Evolutionary conservation across 2,113 vertebrate species (phyloP).

Genomic region (Galbula dea): DNA sequence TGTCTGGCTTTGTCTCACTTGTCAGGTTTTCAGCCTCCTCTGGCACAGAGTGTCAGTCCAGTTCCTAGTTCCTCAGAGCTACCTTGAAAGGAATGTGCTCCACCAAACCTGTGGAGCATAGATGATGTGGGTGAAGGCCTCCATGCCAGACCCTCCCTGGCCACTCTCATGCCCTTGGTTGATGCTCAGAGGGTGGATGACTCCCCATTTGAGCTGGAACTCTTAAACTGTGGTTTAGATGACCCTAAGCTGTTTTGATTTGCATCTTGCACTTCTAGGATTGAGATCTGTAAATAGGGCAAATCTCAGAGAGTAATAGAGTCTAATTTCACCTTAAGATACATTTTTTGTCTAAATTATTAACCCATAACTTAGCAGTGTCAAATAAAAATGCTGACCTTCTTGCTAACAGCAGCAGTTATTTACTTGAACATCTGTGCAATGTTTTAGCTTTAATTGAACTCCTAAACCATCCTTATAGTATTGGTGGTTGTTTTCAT

Average conservation of each 20-base stretch:
- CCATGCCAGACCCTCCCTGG: accelerated
- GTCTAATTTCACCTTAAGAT: neutral
- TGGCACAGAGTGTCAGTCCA: accelerated
- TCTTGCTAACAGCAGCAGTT: neutral
- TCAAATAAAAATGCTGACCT: neutral
- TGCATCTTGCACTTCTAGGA: neutral
- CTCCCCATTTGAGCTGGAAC: neutral
- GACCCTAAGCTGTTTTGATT: neutral
- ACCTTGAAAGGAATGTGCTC: neutral
- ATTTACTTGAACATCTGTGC: neutral
- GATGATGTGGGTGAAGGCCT: accelerated
- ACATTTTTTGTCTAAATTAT: neutral
- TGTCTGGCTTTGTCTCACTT: neutral
- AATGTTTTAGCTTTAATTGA: neutral
- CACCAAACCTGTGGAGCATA: accelerated
- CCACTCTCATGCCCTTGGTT: neutral
- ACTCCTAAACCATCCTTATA: neutral
- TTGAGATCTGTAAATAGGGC: neutral
- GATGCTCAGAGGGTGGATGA: neutral
- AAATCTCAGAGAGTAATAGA: neutral
- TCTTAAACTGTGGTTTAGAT: neutral
- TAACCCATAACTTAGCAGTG: neutral
- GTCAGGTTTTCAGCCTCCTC: neutral
- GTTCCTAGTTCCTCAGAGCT: neutral
- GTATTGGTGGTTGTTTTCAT: neutral